Percentiles rank a stretch among this genome's conserved stretches.
Evolutionary conservation across 2,113 vertebrate genomes (phyloP).

Genomic region (Gopherus flavomarginatus): DNA sequence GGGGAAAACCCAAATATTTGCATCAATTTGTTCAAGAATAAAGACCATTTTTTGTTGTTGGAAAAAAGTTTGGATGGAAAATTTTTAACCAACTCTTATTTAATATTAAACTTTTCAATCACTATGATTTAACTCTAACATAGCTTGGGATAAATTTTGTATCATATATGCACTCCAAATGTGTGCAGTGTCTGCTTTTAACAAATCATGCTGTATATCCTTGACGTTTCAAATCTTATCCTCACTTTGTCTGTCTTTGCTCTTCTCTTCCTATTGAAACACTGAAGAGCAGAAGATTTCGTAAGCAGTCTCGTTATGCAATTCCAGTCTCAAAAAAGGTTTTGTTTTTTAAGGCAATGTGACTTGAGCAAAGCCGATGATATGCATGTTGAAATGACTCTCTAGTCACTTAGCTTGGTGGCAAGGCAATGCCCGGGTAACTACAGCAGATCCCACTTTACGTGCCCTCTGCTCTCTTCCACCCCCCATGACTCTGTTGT

Average conservation of each 20-base stretch:
- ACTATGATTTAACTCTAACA: background rate
- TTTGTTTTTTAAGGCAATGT: background rate
- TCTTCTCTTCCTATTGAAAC: background rate
- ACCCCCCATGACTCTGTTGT: background rate
- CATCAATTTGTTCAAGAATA: background rate
- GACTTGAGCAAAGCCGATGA: background rate
- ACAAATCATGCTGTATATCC: background rate
- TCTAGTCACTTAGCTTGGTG: background rate
- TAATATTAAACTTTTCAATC: no score
- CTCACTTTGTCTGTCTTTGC: background rate
- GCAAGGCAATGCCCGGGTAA: background rate
- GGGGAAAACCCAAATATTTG: background rate
- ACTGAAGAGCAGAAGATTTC: background rate
- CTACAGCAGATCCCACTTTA: background rate
- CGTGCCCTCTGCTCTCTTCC: background rate
- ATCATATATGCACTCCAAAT: background rate
- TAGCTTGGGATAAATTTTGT: background rate
- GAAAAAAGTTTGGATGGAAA: background rate
- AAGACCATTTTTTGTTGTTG: background rate
- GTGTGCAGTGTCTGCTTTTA: background rate
- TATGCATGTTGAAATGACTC: background rate
- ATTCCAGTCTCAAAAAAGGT: background rate
- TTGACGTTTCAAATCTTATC: background rate
- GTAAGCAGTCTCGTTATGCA: fast-evolving
- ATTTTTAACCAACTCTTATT: background rate